A percentile compares a stretch with the other conserved stretches of the same genome.
These are phyloP conservation scores for Ephydatia muelleri DNA, from an alignment of 37 sponge, comb jelly and placozoan genomes.

Conservation along the genomic window DNA sequence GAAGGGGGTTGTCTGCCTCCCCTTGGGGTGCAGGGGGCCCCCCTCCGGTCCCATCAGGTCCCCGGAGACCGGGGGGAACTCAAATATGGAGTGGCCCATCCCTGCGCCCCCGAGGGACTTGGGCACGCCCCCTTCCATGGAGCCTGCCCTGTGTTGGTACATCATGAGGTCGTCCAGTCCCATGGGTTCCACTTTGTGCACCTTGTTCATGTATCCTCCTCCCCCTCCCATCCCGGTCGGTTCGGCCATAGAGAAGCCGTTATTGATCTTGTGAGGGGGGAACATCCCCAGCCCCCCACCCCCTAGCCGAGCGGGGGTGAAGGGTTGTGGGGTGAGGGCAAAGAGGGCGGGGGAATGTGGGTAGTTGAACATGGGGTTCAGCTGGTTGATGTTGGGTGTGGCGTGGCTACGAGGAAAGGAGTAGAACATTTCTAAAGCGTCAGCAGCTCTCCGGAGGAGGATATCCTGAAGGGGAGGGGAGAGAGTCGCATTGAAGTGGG, in stretches of 20 bases:
- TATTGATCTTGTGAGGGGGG: neutral
- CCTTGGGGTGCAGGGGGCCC: neutral
- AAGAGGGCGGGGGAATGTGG: conserved; percentile 20
- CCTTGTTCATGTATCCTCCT: neutral
- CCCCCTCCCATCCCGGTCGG: neutral
- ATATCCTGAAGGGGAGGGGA: conserved; percentile 36
- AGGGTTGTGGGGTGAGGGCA: conserved; percentile 21
- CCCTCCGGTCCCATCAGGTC: neutral
- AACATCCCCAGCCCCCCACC: neutral
- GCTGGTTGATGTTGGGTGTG: neutral
- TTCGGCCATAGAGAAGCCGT: neutral
- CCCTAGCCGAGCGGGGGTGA: neutral
- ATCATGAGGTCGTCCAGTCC: neutral
- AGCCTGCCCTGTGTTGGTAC: neutral
- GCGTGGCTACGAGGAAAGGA: conserved; percentile 25
- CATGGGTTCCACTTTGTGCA: neutral
- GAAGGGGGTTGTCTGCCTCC: neutral
- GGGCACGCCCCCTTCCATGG: neutral
- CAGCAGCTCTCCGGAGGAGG: conserved; percentile 65
- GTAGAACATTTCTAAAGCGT: conserved; percentile 57
- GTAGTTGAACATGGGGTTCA: neutral
- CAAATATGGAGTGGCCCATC: neutral
- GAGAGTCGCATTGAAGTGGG: neutral
- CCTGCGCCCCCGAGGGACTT: neutral
- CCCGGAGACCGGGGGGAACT: neutral